Conservation (phyloP, 2,888 invertebrate genomes). For the Trissoscelio sp. region DNA sequence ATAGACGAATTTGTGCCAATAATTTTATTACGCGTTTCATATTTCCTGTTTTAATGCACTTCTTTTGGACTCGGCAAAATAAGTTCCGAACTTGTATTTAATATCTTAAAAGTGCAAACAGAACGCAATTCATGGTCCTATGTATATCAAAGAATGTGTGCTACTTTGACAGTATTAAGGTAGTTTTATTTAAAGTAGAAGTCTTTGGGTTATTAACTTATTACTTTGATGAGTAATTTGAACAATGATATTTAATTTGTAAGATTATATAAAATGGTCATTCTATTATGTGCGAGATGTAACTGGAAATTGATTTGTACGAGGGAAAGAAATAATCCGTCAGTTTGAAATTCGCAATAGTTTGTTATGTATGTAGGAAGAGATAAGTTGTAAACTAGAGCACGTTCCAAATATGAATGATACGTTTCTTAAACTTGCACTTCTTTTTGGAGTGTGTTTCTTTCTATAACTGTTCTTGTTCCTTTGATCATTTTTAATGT, state of each 20-base stretch:
- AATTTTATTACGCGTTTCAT: conserved; percentile 37
- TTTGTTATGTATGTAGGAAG: not conserved
- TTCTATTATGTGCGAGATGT: not conserved
- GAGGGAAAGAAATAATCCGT: not conserved
- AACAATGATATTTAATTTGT: not conserved
- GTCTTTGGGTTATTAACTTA: conserved; percentile 8
- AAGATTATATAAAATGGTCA: not conserved
- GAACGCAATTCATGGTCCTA: not conserved
- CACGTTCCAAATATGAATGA: conserved; percentile 10
- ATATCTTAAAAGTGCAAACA: conserved; percentile 43
- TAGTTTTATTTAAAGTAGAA: conserved; percentile 8
- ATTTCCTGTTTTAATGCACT: conserved; percentile 36
- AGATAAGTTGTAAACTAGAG: conserved; percentile 3
- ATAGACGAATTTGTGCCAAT: conserved; percentile 18
- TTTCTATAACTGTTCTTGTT: not conserved
- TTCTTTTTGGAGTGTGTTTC: not conserved
- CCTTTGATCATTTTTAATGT: conserved; percentile 1
- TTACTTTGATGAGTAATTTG: not conserved
- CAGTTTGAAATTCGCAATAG: not conserved
- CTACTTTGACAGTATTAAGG: conserved; percentile 23
- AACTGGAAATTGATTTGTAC: too few relatives aligned
- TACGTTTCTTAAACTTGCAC: conserved; percentile 5
- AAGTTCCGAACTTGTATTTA: conserved; percentile 37
- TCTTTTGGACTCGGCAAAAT: conserved; percentile 5
- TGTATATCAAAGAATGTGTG: conserved; percentile 20